Percentiles rank a stretch among this genome's conserved stretches.
Evolutionary conservation across 2,113 vertebrate species (phyloP).

Genomic region (Ramphastos sulfuratus): DNA sequence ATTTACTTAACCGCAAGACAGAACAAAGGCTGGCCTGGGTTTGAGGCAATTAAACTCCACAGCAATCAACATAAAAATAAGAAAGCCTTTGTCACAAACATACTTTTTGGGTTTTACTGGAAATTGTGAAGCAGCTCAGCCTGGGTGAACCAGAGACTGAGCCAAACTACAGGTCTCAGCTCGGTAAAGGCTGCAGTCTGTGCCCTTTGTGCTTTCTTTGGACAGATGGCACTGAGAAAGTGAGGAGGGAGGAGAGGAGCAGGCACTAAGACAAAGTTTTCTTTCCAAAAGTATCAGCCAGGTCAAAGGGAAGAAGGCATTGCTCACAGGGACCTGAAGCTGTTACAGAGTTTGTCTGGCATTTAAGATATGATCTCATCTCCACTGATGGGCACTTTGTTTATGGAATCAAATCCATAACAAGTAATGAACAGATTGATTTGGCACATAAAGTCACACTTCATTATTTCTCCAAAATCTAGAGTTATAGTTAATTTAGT

Average conservation of each 20-base stretch:
- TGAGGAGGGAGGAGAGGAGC: rapidly evolving
- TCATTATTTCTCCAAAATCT: background rate
- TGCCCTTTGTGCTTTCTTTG: background rate
- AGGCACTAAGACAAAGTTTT: background rate
- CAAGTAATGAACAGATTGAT: background rate
- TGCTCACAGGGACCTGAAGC: background rate
- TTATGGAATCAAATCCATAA: background rate
- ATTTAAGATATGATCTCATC: constrained; percentile 28
- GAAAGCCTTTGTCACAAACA: background rate
- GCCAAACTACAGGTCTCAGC: background rate
- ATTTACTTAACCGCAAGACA: background rate
- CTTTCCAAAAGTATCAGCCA: background rate
- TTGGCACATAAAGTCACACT: background rate
- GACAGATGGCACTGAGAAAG: background rate
- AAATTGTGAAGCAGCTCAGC: background rate
- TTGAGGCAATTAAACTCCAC: background rate
- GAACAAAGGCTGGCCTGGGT: background rate
- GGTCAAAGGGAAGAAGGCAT: background rate
- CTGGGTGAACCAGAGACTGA: background rate
- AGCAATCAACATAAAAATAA: constrained; percentile 16
- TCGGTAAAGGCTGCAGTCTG: too few relatives aligned
- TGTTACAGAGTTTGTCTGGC: background rate
- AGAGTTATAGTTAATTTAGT: background rate
- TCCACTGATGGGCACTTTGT: background rate
- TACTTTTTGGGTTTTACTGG: background rate